A percentile compares a stretch with the other conserved stretches of the same genome.
These are phyloP conservation scores for Polypedilum vanderplanki DNA, from an alignment of 1,140 invertebrate genomes.

Conservation along the genomic window DNA sequence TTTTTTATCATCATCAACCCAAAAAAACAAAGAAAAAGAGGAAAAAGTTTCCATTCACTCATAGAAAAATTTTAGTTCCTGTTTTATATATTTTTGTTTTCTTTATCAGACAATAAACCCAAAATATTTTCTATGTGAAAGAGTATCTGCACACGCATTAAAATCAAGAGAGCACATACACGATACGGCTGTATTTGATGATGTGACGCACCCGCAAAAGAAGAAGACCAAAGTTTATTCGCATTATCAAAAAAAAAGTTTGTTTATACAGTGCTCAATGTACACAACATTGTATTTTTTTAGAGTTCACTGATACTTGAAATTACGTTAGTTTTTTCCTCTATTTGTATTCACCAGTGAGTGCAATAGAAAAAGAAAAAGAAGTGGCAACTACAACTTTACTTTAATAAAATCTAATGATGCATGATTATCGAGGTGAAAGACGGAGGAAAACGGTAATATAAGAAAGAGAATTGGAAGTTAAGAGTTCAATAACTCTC, in stretches of 20 bases:
- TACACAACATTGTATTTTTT: too few species aligned
- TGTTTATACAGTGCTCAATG: not conserved
- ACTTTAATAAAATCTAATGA: not conserved
- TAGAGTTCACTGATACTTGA: too few species aligned
- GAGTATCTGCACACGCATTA: constrained; percentile 14
- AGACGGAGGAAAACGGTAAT: not conserved
- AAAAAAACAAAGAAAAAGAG: too few species aligned
- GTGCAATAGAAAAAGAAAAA: not conserved
- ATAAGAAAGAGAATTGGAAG: not conserved
- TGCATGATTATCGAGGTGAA: not conserved
- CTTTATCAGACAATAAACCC: too few species aligned
- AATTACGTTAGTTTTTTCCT: too few species aligned
- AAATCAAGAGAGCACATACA: not conserved
- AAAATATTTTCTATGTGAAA: too few species aligned
- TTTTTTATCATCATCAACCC: too few species aligned
- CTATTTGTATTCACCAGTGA: too few species aligned
- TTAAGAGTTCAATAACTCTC: not conserved
- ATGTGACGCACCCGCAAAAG: constrained; percentile 16
- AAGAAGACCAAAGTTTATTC: constrained; percentile 3
- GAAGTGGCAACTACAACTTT: not conserved
- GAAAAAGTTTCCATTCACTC: too few species aligned
- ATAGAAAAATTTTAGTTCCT: too few species aligned
- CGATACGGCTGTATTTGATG: not conserved
- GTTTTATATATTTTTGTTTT: too few species aligned
- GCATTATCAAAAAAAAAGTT: not conserved